phyloP scores from a whole-genome alignment of 2,888 invertebrate genomes.

The Ophion ellenae region DNA sequence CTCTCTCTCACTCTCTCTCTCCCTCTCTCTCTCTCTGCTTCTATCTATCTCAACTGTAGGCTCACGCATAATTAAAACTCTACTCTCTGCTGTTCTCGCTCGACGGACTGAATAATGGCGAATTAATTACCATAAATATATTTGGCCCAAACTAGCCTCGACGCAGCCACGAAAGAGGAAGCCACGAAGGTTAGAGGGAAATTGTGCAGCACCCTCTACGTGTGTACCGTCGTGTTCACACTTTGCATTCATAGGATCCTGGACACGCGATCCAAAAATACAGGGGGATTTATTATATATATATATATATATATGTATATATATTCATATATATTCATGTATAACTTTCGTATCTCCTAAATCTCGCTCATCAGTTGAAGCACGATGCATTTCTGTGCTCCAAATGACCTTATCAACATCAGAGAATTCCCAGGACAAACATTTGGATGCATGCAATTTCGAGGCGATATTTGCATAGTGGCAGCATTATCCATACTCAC shows the following conservation, averaged over 20 bases:
- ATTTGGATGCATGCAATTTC: slow-evolving; percentile 33
- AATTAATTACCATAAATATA: slow-evolving; percentile 66
- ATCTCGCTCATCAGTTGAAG: slow-evolving; percentile 24
- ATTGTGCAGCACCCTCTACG: slow-evolving; percentile 30
- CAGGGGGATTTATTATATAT: neutral
- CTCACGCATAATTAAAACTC: slow-evolving; percentile 62
- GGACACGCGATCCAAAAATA: slow-evolving; percentile 1
- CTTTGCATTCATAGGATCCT: slow-evolving; percentile 58
- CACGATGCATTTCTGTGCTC: slow-evolving; percentile 21
- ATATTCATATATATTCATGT: too few species aligned
- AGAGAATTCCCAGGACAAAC: slow-evolving; percentile 35
- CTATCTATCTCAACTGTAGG: neutral
- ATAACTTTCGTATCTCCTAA: slow-evolving; percentile 47
- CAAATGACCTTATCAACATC: slow-evolving; percentile 27
- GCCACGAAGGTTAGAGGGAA: slow-evolving; percentile 21
- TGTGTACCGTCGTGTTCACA: slow-evolving; percentile 42
- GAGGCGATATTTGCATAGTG: slow-evolving; percentile 19
- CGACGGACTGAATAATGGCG: slow-evolving; percentile 60
- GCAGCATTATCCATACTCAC: too few species aligned
- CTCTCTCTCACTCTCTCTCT: slow-evolving; percentile 9
- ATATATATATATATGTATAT: too few species aligned
- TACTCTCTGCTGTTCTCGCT: slow-evolving; percentile 40
- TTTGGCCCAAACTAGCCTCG: slow-evolving; percentile 55
- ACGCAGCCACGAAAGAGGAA: slow-evolving; percentile 19
- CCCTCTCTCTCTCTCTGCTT: slow-evolving; percentile 6